Conservation (phyloP, 2,113 vertebrate species). For the Chrysochloris asiatica region DNA sequence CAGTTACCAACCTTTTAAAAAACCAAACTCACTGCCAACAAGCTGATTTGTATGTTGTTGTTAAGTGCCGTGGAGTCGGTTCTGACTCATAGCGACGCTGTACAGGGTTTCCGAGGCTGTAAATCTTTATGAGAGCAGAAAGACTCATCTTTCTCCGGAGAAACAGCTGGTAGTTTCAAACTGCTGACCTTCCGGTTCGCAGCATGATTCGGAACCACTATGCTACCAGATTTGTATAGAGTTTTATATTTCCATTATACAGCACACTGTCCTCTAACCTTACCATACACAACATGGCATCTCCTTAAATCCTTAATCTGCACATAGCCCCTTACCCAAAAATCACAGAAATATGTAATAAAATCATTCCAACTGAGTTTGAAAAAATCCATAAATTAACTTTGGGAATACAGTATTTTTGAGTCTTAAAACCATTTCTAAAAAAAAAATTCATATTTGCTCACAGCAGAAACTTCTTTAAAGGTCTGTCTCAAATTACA, state of each 20-base stretch:
- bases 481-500: conserved; percentile 13
- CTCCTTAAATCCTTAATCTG: not conserved
- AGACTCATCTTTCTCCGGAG: too few relatives aligned
- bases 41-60: too few relatives aligned
- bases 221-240: too few relatives aligned
- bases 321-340: not conserved
- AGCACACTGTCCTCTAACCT: not conserved
- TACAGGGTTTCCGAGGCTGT: too few relatives aligned
- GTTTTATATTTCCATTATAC: not conserved
- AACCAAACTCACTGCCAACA: too few relatives aligned
- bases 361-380: not conserved
- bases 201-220: too few relatives aligned
- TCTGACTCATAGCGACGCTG: too few relatives aligned
- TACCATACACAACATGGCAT: not conserved
- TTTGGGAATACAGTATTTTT: not conserved
- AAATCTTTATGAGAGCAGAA: too few relatives aligned
- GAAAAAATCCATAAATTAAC: not conserved
- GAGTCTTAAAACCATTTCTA: conserved; percentile 12
- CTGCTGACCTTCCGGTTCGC: too few relatives aligned
- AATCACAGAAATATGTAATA: not conserved
- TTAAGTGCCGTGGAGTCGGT: too few relatives aligned
- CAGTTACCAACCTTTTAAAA: too few relatives aligned
- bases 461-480: not conserved
- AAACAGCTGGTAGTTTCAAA: too few relatives aligned
- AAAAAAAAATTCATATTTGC: not conserved